Percentiles rank a stretch among this genome's conserved stretches.
phyloP scores from a whole-genome alignment of 2,888 invertebrate species.

The Ypsolopha sequella region DNA sequence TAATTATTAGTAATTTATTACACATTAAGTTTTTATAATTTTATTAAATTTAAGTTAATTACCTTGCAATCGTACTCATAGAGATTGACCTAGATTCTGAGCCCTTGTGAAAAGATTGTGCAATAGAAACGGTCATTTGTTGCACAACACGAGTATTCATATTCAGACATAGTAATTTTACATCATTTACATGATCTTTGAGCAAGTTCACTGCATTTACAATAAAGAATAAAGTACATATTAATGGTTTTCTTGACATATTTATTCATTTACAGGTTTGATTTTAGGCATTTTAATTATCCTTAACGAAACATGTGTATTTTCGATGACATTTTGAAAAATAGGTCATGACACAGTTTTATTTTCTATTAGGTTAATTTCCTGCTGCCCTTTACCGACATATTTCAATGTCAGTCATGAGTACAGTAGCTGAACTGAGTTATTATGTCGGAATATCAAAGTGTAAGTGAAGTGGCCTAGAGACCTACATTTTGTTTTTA shows the following conservation, averaged over 20 bases:
- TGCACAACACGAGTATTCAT: slow-evolving; percentile 65
- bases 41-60: slow-evolving; percentile 1
- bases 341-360: slow-evolving; percentile 58
- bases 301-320: not conserved
- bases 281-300: not conserved
- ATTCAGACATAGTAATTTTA: slow-evolving; percentile 58
- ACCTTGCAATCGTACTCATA: slow-evolving; percentile 45
- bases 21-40: not conserved
- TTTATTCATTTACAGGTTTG: not conserved
- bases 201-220: slow-evolving; percentile 16
- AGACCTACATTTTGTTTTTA: slow-evolving; percentile 82
- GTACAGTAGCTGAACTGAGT: slow-evolving; percentile 77
- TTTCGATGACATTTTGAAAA: slow-evolving; percentile 15
- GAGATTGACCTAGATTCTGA: slow-evolving; percentile 68
- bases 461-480: slow-evolving; percentile 90
- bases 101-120: slow-evolving; percentile 73
- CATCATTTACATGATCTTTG: slow-evolving; percentile 45
- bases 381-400: slow-evolving; percentile 67
- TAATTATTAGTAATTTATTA: not conserved
- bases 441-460: slow-evolving; percentile 82
- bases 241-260: slow-evolving; percentile 15
- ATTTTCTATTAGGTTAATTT: slow-evolving; percentile 55
- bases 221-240: slow-evolving; percentile 25
- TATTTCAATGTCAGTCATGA: slow-evolving; percentile 74
- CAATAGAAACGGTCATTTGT: slow-evolving; percentile 71